phyloP scores from a whole-genome alignment of 2,888 invertebrate species.

The Frankliniella fusca region DNA sequence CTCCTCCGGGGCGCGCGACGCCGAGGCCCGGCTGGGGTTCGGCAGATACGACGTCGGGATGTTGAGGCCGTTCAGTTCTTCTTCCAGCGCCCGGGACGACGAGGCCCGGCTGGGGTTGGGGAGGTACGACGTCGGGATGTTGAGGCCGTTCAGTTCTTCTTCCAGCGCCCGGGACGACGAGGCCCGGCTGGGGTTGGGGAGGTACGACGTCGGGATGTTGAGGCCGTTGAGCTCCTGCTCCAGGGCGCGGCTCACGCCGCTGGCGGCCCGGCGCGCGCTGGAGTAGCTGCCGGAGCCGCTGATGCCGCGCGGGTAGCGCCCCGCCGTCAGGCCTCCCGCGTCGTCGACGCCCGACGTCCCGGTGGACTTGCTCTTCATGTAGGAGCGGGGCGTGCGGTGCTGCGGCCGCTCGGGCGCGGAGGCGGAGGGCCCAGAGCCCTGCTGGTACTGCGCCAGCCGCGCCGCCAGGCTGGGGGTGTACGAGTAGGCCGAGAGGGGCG shows the following conservation, averaged over 20 bases:
- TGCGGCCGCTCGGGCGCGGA: neutral
- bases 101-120: neutral
- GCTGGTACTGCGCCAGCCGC: slow-evolving; percentile 39
- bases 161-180: neutral
- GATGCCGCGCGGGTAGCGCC: neutral
- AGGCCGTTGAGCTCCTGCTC: slow-evolving; percentile 21
- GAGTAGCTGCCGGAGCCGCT: neutral
- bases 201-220: slow-evolving; percentile 13
- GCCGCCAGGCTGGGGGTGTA: slow-evolving; percentile 47
- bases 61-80: slow-evolving; percentile 1
- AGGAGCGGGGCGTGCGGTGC: neutral
- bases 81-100: slow-evolving; percentile 3
- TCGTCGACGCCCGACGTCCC: neutral
- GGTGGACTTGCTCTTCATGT: slow-evolving; percentile 22
- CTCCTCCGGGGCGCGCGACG: neutral
- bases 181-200: neutral
- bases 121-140: slow-evolving; percentile 5
- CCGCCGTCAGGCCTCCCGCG: neutral
- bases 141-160: neutral
- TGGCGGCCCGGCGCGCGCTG: neutral
- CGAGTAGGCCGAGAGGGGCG: slow-evolving; percentile 33
- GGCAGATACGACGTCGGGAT: slow-evolving; percentile 4
- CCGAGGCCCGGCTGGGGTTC: neutral
- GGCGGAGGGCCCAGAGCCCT: neutral
- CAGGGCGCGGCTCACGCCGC: neutral